A percentile compares a stretch with the other conserved stretches of the same genome.
These are phyloP conservation scores for Otolemur garnettii DNA, from an alignment of 2,113 vertebrate genomes.

Conservation along the genomic window DNA sequence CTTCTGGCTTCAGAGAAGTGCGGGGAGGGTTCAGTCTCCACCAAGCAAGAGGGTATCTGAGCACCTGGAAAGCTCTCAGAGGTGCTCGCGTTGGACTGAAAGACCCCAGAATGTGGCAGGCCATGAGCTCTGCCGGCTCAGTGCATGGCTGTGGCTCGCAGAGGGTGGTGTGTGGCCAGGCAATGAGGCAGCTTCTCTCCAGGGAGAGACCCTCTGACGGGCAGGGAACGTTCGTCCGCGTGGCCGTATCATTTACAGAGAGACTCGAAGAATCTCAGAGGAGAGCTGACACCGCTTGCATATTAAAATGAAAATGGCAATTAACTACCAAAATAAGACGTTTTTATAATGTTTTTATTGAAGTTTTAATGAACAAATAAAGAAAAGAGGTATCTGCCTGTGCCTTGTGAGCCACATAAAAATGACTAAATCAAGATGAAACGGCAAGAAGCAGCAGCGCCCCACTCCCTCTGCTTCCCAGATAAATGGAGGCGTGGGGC, in stretches of 20 bases:
- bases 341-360: constrained; percentile 87
- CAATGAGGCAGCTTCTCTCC: background rate
- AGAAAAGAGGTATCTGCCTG: constrained; percentile 84
- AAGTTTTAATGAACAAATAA: constrained; percentile 89
- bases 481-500: background rate
- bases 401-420: constrained; percentile 74
- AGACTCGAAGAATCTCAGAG: constrained; percentile 24
- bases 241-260: constrained; percentile 76
- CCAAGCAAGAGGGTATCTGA: background rate
- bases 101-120: background rate
- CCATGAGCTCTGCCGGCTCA: background rate
- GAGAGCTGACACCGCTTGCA: constrained; percentile 50
- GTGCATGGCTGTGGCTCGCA: rapidly evolving
- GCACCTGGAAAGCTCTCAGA: background rate
- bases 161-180: rapidly evolving
- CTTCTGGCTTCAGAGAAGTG: background rate
- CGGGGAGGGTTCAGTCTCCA: background rate
- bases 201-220: background rate
- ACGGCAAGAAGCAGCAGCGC: constrained; percentile 59
- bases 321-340: constrained; percentile 85
- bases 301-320: constrained; percentile 82
- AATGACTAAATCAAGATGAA: constrained; percentile 81
- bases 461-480: constrained; percentile 51
- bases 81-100: rapidly evolving
- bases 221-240: background rate